These are phyloP conservation scores for Embiotoca jacksoni DNA, from an alignment of 2,113 vertebrate species.

Conservation along the genomic window DNA sequence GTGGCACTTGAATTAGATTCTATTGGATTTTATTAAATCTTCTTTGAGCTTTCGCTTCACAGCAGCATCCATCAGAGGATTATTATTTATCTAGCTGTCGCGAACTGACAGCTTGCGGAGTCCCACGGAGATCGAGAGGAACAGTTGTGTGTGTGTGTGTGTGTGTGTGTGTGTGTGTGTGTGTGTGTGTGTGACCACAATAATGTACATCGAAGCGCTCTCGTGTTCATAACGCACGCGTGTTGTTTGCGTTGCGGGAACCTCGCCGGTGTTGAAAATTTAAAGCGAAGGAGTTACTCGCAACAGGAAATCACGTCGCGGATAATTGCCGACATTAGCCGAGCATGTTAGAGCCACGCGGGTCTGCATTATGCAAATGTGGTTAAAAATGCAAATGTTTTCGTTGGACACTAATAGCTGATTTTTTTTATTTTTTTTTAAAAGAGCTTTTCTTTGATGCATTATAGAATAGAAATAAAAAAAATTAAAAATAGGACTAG, in stretches of 20 bases:
- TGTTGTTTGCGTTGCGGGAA: too few species aligned
- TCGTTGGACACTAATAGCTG: conserved; percentile 30
- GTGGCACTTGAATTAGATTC: conserved; percentile 80
- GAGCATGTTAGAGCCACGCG: conserved; percentile 26
- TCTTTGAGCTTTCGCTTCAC: conserved; percentile 78
- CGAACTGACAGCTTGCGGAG: conserved; percentile 63
- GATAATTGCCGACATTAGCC: conserved; percentile 45
- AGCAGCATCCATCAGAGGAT: conserved; percentile 73
- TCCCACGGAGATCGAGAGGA: conserved; percentile 49
- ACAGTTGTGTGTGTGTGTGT: conserved; percentile 3
- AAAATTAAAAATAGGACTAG: not conserved
- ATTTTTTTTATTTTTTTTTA: conserved; percentile 3
- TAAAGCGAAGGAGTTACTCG: not conserved
- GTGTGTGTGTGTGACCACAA: too few species aligned
- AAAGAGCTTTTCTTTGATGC: conserved; percentile 23
- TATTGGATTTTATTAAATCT: conserved; percentile 85
- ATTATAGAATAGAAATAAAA: conserved; percentile 7
- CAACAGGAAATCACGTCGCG: conserved; percentile 23
- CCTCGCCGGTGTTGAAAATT: conserved; percentile 9
- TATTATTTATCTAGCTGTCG: conserved; percentile 84
- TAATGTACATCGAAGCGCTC: too few species aligned
- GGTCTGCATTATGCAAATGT: conserved; percentile 54
- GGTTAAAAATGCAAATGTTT: conserved; percentile 55
- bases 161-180: too few species aligned
- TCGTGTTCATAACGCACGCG: too few species aligned